Evolutionary conservation across 2,797 vertebrate genomes (phyloP).

Genomic region (Peromyscus attwateri): DNA sequence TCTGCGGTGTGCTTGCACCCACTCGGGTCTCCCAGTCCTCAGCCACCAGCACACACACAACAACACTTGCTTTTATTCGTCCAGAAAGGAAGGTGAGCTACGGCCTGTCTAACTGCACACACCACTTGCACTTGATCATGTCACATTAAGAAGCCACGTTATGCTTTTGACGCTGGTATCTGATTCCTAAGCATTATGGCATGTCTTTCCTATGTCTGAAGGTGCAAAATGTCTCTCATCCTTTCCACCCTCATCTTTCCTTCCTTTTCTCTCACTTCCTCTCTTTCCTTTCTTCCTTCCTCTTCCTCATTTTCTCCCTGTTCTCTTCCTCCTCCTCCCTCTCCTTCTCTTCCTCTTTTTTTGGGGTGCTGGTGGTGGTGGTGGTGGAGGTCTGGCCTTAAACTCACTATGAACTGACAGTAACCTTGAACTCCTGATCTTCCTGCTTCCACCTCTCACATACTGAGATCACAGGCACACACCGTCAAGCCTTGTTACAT

Average conservation of each 20-base stretch:
- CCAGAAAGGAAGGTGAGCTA: neutral
- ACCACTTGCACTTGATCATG: neutral
- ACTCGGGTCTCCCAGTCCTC: accelerated
- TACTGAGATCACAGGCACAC: neutral
- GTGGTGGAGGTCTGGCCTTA: neutral
- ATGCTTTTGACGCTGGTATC: neutral
- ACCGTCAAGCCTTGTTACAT: no score
- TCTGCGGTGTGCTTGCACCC: no score
- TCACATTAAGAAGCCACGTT: neutral
- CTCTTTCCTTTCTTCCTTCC: neutral
- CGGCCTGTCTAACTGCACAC: neutral
- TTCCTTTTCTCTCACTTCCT: neutral
- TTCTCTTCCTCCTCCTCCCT: neutral
- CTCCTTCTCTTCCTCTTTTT: neutral
- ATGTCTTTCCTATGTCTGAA: neutral
- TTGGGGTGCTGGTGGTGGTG: no score
- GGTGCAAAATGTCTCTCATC: neutral
- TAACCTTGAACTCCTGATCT: neutral
- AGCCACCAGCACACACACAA: accelerated
- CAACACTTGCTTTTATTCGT: neutral
- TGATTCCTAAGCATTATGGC: neutral
- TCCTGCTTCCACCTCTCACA: neutral
- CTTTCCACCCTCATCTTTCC: neutral
- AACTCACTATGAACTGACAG: neutral
- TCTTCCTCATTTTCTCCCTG: neutral